phyloP scores from a whole-genome alignment of 2,113 vertebrate species.

The Rhynchomys soricoides region DNA sequence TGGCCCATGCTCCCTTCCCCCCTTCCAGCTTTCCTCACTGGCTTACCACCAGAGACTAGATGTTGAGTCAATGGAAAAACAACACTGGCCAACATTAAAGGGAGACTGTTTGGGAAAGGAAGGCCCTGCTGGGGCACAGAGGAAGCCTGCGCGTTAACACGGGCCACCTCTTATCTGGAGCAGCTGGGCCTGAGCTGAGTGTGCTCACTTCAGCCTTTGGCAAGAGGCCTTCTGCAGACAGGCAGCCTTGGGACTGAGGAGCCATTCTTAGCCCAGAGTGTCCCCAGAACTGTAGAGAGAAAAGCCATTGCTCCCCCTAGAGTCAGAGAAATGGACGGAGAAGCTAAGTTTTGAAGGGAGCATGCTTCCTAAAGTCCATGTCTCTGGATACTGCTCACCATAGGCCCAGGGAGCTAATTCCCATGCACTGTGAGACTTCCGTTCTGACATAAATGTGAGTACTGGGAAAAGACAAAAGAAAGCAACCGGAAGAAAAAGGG shows the following conservation, averaged over 20 bases:
- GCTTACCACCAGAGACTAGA: conserved; percentile 88
- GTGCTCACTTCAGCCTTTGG: conserved; percentile 86
- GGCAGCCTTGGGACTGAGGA: conserved; percentile 85
- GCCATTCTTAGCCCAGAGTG: conserved; percentile 76
- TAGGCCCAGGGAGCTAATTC: not conserved
- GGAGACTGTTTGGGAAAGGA: conserved; percentile 96
- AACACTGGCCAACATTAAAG: conserved; percentile 94
- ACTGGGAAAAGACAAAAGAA: not conserved
- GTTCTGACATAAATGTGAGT: not conserved
- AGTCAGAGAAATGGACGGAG: not conserved
- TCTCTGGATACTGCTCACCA: not conserved
- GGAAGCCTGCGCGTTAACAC: conserved; percentile 96
- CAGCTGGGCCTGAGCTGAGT: conserved; percentile 91
- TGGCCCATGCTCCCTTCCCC: conserved; percentile 71
- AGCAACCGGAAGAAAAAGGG: conserved; percentile 56
- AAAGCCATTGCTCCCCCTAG: conserved; percentile 58
- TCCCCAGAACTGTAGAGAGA: conserved; percentile 77
- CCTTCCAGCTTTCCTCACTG: conserved; percentile 64
- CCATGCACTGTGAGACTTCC: not conserved
- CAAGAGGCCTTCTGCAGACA: conserved; percentile 87
- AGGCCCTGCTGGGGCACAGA: conserved; percentile 94
- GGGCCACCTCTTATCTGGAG: conserved; percentile 95
- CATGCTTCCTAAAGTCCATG: not conserved
- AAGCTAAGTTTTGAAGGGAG: not conserved
- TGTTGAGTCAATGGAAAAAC: conserved; percentile 95